These are phyloP conservation scores for Lithophane socia DNA, from an alignment of 2,888 invertebrate genomes.

Conservation along the genomic window DNA sequence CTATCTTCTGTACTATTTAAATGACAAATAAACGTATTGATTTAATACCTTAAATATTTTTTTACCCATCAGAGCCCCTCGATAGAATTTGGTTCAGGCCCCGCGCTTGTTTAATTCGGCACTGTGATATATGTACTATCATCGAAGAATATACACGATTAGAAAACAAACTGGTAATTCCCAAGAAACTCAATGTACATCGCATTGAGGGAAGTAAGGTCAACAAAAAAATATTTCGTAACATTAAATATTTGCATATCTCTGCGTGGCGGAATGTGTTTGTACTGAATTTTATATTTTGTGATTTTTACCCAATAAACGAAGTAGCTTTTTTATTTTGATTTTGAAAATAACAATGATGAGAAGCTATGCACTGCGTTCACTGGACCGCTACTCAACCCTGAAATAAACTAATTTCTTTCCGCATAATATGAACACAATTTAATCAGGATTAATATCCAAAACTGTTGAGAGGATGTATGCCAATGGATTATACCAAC, in stretches of 20 bases:
- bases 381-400: not conserved
- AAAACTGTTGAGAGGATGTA: not conserved
- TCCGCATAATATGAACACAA: not conserved
- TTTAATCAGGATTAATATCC: not conserved
- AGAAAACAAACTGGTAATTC: not conserved
- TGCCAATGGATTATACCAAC: not conserved
- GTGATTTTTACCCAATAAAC: too few relatives aligned
- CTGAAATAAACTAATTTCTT: not conserved
- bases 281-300: too few relatives aligned
- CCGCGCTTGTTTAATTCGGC: too few relatives aligned
- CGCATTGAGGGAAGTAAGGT: not conserved
- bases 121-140: not conserved
- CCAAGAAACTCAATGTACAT: not conserved
- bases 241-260: too few relatives aligned
- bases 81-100: too few relatives aligned
- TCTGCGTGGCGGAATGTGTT: too few relatives aligned
- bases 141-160: not conserved
- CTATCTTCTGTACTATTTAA: too few relatives aligned
- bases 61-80: too few relatives aligned
- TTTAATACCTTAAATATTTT: too few relatives aligned
- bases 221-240: not conserved
- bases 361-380: not conserved
- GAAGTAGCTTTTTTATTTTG: too few relatives aligned
- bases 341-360: not conserved
- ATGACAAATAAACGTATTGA: too few relatives aligned